These are phyloP conservation scores for Montipora efflorescens DNA, from an alignment of 64 coral and sea anemone genomes.

Conservation along the genomic window DNA sequence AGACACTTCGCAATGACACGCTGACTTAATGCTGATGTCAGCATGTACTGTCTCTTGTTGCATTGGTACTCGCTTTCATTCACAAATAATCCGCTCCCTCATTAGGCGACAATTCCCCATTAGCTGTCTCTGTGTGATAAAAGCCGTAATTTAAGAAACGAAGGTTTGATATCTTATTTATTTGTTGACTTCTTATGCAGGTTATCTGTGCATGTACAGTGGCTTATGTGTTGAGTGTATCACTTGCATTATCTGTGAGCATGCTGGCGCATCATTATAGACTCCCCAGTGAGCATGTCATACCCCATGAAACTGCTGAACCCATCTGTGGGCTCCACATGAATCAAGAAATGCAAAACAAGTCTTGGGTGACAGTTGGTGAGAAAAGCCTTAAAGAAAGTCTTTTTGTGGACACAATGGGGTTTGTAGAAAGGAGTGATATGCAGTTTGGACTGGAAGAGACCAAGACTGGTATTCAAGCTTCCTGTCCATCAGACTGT, in stretches of 20 bases:
- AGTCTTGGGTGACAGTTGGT: neutral
- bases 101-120: no score
- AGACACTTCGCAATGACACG: no score
- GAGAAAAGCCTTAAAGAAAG: neutral
- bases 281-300: neutral
- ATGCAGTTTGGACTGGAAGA: neutral
- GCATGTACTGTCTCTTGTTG: no score
- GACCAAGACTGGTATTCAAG: neutral
- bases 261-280: neutral
- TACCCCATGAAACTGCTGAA: constrained; percentile 25
- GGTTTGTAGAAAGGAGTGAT: neutral
- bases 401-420: neutral
- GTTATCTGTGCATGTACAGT: constrained; percentile 23
- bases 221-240: constrained; percentile 63
- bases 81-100: no score
- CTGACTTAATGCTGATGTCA: no score
- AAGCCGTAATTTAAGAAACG: neutral
- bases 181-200: neutral
- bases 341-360: neutral
- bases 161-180: neutral
- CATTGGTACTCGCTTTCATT: no score
- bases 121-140: neutral
- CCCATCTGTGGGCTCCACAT: constrained; percentile 27
- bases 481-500: neutral
- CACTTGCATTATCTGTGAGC: constrained; percentile 30